These are phyloP conservation scores for Drosophila yooni DNA, from an alignment of 2,888 invertebrate genomes.

Conservation along the genomic window DNA sequence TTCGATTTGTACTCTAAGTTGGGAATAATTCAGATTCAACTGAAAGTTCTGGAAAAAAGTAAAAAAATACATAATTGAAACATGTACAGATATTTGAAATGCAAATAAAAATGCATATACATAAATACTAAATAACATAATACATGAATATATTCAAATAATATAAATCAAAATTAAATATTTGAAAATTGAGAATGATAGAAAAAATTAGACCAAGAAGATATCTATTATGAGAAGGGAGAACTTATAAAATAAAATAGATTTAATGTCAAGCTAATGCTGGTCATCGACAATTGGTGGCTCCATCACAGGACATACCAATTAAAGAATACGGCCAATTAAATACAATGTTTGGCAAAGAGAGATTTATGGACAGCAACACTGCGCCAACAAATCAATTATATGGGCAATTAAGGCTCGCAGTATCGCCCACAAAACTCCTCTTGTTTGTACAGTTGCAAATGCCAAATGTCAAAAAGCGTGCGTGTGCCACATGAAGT, in stretches of 20 bases:
- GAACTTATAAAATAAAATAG: not conserved
- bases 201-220: not conserved
- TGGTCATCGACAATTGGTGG: not conserved
- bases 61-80: not conserved
- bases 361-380: not conserved
- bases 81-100: not conserved
- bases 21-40: not conserved
- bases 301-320: not conserved
- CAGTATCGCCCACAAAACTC: conserved; percentile 14
- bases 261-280: not conserved
- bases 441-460: conserved; percentile 8
- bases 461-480: conserved; percentile 58
- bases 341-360: conserved; percentile 16
- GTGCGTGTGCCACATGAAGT: conserved; percentile 26
- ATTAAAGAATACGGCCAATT: conserved; percentile 21
- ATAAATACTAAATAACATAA: not conserved
- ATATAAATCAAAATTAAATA: not conserved
- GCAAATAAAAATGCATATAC: not conserved
- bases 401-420: conserved; percentile 22
- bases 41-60: not conserved
- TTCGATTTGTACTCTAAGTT: accelerated
- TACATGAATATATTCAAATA: not conserved
- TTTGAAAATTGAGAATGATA: not conserved
- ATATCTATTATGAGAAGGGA: not conserved
- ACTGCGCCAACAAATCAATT: conserved; percentile 54